These are phyloP conservation scores for Euplexia lucipara DNA, from an alignment of 2,888 invertebrate species.

Conservation along the genomic window DNA sequence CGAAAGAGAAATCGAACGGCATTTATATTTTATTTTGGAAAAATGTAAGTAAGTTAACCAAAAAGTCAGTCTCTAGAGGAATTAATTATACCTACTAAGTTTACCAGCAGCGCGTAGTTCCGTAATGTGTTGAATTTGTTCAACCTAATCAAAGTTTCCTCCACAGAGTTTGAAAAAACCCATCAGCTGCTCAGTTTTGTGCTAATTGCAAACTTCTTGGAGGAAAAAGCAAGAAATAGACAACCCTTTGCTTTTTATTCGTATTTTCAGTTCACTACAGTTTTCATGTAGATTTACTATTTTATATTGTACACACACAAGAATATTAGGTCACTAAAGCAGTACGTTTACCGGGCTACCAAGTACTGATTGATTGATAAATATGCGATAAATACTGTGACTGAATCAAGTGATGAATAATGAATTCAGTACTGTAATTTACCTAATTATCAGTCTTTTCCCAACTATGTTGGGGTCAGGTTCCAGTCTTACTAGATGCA, in stretches of 20 bases:
- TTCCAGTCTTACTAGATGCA: too few species aligned
- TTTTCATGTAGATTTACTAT: background rate
- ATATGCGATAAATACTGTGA: too few species aligned
- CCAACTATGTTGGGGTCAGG: too few species aligned
- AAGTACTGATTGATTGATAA: too few species aligned
- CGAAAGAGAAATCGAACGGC: too few species aligned
- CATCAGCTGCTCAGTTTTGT: slow-evolving; percentile 18
- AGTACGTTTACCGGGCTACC: too few species aligned
- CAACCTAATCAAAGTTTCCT: slow-evolving; percentile 47
- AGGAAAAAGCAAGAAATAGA: slow-evolving; percentile 12
- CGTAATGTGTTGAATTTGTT: slow-evolving; percentile 45
- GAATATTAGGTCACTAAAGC: too few species aligned
- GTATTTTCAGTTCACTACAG: background rate
- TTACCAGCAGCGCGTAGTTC: slow-evolving; percentile 14
- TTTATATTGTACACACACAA: too few species aligned
- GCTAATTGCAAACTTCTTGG: slow-evolving; percentile 36
- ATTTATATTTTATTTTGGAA: too few species aligned
- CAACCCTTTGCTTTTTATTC: background rate
- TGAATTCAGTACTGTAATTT: background rate
- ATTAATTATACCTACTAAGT: slow-evolving; percentile 19
- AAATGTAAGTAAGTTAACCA: slow-evolving; percentile 3
- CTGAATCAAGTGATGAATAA: background rate
- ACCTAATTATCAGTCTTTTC: too few species aligned
- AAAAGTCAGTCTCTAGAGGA: slow-evolving; percentile 15
- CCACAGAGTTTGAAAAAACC: slow-evolving; percentile 33